Percentiles rank a stretch among this genome's conserved stretches.
phyloP scores from a whole-genome alignment of 2,888 invertebrate genomes.

The Pterobdella sp. region DNA sequence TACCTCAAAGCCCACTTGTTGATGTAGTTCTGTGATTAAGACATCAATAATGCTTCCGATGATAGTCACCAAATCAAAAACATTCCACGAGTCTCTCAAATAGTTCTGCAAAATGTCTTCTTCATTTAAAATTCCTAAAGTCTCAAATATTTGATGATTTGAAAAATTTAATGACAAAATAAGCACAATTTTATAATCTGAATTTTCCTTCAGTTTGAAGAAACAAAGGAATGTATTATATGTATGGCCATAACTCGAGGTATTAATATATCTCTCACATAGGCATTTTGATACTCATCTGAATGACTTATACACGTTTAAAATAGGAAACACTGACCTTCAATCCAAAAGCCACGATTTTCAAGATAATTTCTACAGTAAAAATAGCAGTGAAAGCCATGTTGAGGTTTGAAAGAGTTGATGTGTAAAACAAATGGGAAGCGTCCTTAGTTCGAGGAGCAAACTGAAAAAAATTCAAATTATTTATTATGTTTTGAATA shows the following conservation, averaged over 20 bases:
- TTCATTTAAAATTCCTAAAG: neutral
- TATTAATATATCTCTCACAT: no score
- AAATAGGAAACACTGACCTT: no score
- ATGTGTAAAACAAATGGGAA: constrained; percentile 29
- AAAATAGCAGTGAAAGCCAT: constrained; percentile 99
- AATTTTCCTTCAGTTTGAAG: no score
- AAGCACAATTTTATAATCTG: no score
- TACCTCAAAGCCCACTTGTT: constrained; percentile 3
- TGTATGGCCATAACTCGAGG: no score
- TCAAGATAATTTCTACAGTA: constrained; percentile 98
- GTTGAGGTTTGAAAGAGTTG: constrained; percentile 69
- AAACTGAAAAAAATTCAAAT: constrained; percentile 21
- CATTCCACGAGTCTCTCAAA: constrained; percentile 99
- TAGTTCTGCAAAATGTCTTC: constrained; percentile 71
- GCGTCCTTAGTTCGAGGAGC: constrained; percentile 11
- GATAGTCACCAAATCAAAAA: constrained; percentile 98
- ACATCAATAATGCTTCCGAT: constrained; percentile 99
- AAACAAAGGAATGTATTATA: no score
- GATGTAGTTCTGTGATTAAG: constrained; percentile 52
- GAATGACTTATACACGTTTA: no score
- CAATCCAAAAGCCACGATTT: constrained; percentile 98
- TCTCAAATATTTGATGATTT: neutral
- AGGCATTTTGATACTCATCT: no score
- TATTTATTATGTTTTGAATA: neutral
- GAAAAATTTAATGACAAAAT: neutral